phyloP scores from a whole-genome alignment of 1,140 invertebrate species.

The Psix sp. region DNA sequence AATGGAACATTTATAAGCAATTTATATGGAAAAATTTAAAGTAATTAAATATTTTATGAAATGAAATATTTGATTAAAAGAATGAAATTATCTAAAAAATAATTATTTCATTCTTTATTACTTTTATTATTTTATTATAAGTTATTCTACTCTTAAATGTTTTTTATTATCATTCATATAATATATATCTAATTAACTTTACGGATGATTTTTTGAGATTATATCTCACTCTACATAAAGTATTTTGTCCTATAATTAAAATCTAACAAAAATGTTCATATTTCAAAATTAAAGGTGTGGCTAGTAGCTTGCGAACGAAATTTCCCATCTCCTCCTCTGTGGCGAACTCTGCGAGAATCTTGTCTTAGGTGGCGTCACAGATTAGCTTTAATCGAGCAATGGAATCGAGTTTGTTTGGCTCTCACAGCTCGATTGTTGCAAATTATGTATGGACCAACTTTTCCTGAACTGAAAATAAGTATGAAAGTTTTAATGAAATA shows the following conservation, averaged over 20 bases:
- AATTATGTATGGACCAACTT: constrained; percentile 92
- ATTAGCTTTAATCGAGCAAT: constrained; percentile 93
- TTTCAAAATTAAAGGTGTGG: constrained; percentile 82
- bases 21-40: no score
- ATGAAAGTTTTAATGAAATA: constrained; percentile 59
- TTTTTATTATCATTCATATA: no score
- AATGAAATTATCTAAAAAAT: no score
- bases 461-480: constrained; percentile 91
- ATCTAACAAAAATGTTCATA: constrained; percentile 6
- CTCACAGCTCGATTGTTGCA: constrained; percentile 89
- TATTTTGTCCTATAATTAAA: constrained; percentile 15
- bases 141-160: no score
- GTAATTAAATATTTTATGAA: no score
- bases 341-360: constrained; percentile 96
- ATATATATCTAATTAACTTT: no score
- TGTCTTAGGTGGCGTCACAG: constrained; percentile 96
- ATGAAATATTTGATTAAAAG: no score
- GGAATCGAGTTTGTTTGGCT: constrained; percentile 94
- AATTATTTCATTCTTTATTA: no score
- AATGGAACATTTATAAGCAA: no score
- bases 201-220: no score
- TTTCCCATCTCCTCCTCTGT: constrained; percentile 94
- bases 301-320: constrained; percentile 92
- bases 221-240: no score
- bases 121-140: no score